Conservation (phyloP, 2,888 invertebrate genomes). For the Lochmaea capreae region DNA sequence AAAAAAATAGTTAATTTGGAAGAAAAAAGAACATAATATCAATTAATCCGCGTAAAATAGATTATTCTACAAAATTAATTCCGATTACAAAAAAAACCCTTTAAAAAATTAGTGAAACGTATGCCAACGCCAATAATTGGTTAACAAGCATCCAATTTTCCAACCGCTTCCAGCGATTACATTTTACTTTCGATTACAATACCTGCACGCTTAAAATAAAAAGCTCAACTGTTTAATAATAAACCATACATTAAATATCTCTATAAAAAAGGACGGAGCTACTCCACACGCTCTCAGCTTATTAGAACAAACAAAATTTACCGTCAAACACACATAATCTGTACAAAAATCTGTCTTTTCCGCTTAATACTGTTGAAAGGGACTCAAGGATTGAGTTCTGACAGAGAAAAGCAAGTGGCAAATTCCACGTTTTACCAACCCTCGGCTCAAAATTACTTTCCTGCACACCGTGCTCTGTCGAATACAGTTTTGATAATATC, state of each 20-base stretch:
- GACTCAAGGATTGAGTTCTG: constrained; percentile 56
- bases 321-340: constrained; percentile 55
- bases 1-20: background rate
- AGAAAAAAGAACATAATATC: background rate
- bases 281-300: constrained; percentile 38
- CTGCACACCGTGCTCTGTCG: constrained; percentile 55
- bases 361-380: constrained; percentile 59
- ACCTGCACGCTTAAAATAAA: constrained; percentile 11
- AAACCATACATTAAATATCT: constrained; percentile 28
- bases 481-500: constrained; percentile 55
- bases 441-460: constrained; percentile 58
- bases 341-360: constrained; percentile 59
- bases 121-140: background rate
- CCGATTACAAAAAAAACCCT: too few relatives aligned
- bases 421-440: constrained; percentile 55
- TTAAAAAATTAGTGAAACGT: too few relatives aligned
- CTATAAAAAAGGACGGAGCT: constrained; percentile 30
- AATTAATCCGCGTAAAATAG: background rate
- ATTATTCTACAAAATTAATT: background rate
- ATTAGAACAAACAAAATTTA: constrained; percentile 50
- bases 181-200: constrained; percentile 26
- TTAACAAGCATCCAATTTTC: constrained; percentile 17
- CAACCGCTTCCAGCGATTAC: constrained; percentile 17
- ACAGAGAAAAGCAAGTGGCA: constrained; percentile 48
- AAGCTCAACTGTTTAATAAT: constrained; percentile 26